Evolutionary conservation across 2,797 vertebrate genomes (phyloP).

Genomic region (Catostomus latipinnis): DNA sequence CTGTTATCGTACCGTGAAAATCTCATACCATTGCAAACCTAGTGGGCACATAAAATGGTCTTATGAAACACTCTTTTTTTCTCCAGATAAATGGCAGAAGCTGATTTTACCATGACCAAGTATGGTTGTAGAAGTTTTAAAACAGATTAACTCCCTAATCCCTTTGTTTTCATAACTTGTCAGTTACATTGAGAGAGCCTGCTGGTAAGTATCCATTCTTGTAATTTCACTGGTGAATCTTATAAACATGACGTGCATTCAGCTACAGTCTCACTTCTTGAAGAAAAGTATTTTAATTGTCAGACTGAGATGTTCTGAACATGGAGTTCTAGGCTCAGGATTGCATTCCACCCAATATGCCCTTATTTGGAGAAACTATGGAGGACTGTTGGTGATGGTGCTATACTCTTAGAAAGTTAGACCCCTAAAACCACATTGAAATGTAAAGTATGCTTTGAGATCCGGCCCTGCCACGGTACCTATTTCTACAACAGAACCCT

Average conservation of each 20-base stretch:
- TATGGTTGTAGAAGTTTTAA: background rate
- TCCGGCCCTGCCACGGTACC: conserved; percentile 60
- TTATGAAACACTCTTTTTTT: too few relatives aligned
- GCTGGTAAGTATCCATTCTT: conserved; percentile 15
- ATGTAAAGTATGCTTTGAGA: conserved; percentile 73
- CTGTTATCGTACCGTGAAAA: too few relatives aligned
- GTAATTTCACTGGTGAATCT: background rate
- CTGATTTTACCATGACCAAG: too few relatives aligned
- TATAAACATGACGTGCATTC: conserved; percentile 42
- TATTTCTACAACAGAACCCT: conserved; percentile 57
- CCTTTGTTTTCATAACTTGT: conserved; percentile 25
- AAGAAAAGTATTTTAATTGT: conserved; percentile 67
- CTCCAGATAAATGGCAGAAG: too few relatives aligned
- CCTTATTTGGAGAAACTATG: conserved; percentile 85
- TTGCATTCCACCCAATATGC: conserved; percentile 75
- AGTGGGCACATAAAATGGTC: too few relatives aligned
- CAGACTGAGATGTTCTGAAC: conserved; percentile 73
- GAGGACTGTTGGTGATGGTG: conserved; percentile 63
- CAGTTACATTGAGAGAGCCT: conserved; percentile 1
- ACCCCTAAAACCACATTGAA: conserved; percentile 74
- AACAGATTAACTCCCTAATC: conserved; percentile 13
- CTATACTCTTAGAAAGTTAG: conserved; percentile 65
- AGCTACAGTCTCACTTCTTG: conserved; percentile 10
- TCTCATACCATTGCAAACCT: too few relatives aligned
- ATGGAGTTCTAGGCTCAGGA: conserved; percentile 52